Base-by-base conservation (phyloP, 1,140 invertebrate species). In the Penaeus vannamei region DNA sequence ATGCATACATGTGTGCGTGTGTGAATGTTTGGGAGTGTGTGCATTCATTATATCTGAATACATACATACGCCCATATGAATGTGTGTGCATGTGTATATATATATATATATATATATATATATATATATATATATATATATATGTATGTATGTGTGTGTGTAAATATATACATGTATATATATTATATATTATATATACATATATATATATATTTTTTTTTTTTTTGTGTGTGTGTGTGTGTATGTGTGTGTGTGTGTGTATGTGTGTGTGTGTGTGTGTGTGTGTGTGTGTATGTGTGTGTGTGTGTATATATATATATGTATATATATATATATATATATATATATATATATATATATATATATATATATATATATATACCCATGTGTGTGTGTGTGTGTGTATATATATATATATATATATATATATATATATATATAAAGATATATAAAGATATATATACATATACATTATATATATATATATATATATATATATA, bases 101-200 rank as follows among this genome's bases (percentile, higher is more conserved):
- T 76, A 12, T 76, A 76, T 76, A 76, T 76, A 76, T 76, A 29
- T 76, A 76, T 76, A 76, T 76, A 76, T 76, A 76, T 76, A 76
- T n/a, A 76, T 76, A 76, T n/a, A 36, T 76, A 76, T 76, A n/a
- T 26, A 76, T 76, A 76, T 76, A 76, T 76, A 76, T 76, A 76
- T 76, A 76, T 76, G 29, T 76, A 76, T 76, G 29, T 76, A 76
- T 76, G 29, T 76, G 29, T 76, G 29, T 76, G 29, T 76, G 29
- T 76, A 29, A 3, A 76, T 76, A 76, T 76, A 76, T 76, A 76
- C 29, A 76, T 76, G 8, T 76, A 26, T 76, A 26, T 76, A 26
- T 76, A 26, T 76, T 76, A 19, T 76, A 26, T 76, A 26, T 76
- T 76, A 32, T 76, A 32, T 76, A 32, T 32, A 14, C 2, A 14